Conservation (phyloP, 2,888 invertebrate species). For the Cryptosula pallasiana region DNA sequence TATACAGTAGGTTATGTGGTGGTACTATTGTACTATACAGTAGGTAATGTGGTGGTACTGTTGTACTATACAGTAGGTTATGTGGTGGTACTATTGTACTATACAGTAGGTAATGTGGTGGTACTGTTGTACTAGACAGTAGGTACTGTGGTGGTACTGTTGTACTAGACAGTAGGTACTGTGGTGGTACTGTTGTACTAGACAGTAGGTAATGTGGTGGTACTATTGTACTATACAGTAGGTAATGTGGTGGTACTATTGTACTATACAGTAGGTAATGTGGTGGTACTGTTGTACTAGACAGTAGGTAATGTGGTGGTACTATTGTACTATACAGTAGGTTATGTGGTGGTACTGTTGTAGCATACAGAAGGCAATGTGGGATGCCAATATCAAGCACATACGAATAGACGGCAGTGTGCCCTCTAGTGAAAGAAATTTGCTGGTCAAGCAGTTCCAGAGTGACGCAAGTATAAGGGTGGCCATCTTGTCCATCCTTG, state of each 20-base stretch:
- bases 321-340: conserved; percentile 34
- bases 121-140: no score
- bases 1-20: no score
- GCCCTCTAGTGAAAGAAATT: conserved; percentile 26
- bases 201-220: conserved; percentile 40
- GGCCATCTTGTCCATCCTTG: conserved; percentile 43
- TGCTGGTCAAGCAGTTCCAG: conserved; percentile 45
- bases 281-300: conserved; percentile 32
- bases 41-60: conserved; percentile 39
- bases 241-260: conserved; percentile 35
- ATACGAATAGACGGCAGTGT: conserved; percentile 47
- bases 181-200: no score
- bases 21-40: conserved; percentile 31
- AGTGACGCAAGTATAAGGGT: conserved; percentile 40
- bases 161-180: no score
- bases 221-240: conserved; percentile 34
- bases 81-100: conserved; percentile 32
- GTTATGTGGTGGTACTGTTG: conserved; percentile 34
- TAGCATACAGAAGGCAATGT: conserved; percentile 38
- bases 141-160: no score
- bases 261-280: conserved; percentile 37
- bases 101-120: conserved; percentile 39
- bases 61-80: conserved; percentile 35
- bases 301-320: conserved; percentile 38
- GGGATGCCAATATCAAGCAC: conserved; percentile 42